Evolutionary conservation across 2,797 vertebrate species (phyloP).

Genomic region (Phalanger gymnotis): DNA sequence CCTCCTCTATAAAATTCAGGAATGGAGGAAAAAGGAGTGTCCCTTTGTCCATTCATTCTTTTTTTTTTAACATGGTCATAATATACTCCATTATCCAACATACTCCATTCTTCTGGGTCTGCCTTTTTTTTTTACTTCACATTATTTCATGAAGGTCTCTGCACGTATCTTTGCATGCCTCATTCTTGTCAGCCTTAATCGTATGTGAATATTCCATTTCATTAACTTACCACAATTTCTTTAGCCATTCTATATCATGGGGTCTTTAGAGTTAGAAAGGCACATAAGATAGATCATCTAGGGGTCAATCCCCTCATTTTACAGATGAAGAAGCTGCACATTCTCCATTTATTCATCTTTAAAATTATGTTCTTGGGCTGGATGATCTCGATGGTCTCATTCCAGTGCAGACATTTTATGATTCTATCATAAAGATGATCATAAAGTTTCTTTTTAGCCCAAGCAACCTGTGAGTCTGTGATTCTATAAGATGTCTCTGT

Average conservation of each 20-base stretch:
- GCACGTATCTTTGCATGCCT: background rate
- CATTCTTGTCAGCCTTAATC: background rate
- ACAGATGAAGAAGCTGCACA: background rate
- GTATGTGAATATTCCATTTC: background rate
- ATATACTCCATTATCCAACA: background rate
- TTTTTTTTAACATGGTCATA: background rate
- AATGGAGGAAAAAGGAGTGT: background rate
- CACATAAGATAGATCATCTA: background rate
- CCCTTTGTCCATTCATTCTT: background rate
- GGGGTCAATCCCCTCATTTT: background rate
- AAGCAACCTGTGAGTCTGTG: background rate
- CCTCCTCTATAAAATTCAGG: background rate
- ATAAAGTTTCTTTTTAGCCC: background rate
- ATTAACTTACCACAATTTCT: background rate
- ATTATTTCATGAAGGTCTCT: background rate
- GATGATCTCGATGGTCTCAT: background rate
- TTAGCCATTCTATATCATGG: background rate
- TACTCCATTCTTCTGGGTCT: background rate
- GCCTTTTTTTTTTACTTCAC: background rate
- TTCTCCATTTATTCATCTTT: background rate
- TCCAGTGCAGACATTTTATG: background rate
- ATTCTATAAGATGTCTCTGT: background rate
- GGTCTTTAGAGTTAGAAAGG: background rate
- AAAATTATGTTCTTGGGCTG: background rate
- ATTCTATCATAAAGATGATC: background rate